phyloP scores from a whole-genome alignment of 2,113 vertebrate species.

The Microcebus griseorufus region DNA sequence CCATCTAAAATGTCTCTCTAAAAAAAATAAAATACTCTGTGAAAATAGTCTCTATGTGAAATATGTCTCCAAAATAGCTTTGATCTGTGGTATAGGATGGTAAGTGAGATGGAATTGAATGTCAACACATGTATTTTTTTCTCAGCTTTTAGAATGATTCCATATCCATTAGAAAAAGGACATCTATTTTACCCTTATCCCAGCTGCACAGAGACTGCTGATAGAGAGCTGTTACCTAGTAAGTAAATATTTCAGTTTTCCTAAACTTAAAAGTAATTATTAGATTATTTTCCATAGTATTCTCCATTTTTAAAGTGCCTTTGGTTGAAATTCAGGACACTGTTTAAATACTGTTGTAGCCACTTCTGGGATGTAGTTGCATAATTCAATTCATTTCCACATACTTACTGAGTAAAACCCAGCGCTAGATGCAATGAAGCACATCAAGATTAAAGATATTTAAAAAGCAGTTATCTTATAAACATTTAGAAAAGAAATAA shows the following conservation, averaged over 20 bases:
- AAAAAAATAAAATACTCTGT: constrained; percentile 40
- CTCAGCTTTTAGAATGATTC: constrained; percentile 98
- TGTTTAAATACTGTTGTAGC: constrained; percentile 27
- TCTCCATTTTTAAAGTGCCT: constrained; percentile 48
- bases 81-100: background rate
- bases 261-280: constrained; percentile 48
- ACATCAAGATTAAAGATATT: constrained; percentile 34
- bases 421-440: background rate
- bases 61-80: constrained; percentile 53
- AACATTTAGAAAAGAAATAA: constrained; percentile 39
- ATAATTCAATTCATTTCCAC: constrained; percentile 30
- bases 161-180: constrained; percentile 97
- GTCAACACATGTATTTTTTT: constrained; percentile 21
- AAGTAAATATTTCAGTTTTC: constrained; percentile 84
- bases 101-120: constrained; percentile 53
- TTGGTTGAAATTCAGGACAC: constrained; percentile 26
- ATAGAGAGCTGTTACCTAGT: constrained; percentile 98
- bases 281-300: constrained; percentile 35
- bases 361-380: background rate
- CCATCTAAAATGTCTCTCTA: constrained; percentile 12
- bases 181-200: constrained; percentile 99
- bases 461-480: constrained; percentile 14
- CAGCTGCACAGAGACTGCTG: constrained; percentile 98
- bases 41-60: constrained; percentile 27
- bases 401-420: background rate